Evolutionary conservation across 2,797 vertebrate genomes (phyloP).

Genomic region (Hemibagrus guttatus): DNA sequence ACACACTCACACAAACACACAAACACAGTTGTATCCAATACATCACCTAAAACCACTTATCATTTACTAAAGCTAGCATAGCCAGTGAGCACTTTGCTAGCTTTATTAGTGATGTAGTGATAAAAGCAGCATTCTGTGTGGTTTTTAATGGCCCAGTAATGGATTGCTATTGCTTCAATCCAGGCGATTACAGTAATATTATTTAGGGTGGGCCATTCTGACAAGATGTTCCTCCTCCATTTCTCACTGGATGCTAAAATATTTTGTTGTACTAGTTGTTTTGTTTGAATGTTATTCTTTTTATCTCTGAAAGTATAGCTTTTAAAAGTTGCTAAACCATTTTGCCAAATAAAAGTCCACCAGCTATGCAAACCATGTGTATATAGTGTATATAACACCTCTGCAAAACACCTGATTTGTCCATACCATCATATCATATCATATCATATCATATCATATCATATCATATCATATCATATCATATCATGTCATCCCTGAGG

Average conservation of each 20-base stretch:
- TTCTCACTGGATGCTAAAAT: neutral
- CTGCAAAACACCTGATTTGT: too few species aligned
- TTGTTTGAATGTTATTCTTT: neutral
- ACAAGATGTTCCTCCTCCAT: neutral
- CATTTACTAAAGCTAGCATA: neutral
- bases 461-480: too few species aligned
- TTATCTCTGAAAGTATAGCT: neutral
- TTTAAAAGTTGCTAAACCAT: neutral
- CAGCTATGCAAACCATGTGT: neutral
- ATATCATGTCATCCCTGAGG: too few species aligned
- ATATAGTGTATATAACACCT: too few species aligned
- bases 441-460: too few species aligned
- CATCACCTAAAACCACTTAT: constrained; percentile 11
- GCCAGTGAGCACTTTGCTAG: neutral
- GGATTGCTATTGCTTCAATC: neutral
- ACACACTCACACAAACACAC: neutral
- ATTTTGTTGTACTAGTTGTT: neutral
- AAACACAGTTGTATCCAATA: neutral
- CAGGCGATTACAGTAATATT: neutral
- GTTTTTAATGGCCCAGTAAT: neutral
- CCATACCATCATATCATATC: too few species aligned
- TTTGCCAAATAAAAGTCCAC: neutral
- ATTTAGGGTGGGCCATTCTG: too few species aligned
- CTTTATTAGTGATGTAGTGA: too few species aligned
- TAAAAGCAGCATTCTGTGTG: neutral